phyloP scores from a whole-genome alignment of 2,888 invertebrate species.

The Lymantria dispar region DNA sequence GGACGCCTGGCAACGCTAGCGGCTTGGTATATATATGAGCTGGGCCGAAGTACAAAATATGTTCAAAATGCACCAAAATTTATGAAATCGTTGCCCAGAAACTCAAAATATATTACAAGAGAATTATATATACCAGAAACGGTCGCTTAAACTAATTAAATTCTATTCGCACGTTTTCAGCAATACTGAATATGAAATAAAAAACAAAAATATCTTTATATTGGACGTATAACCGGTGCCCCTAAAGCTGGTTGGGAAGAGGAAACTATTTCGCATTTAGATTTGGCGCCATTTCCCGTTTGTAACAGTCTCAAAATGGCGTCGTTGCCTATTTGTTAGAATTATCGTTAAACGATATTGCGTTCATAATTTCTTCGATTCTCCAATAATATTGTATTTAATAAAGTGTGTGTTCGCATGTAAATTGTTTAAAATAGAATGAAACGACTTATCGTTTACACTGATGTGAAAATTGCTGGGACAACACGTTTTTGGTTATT shows the following conservation, averaged over 20 bases:
- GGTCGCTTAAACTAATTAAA: too few species aligned
- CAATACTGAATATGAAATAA: neutral
- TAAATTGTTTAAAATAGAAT: constrained; percentile 22
- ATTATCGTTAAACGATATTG: constrained; percentile 32
- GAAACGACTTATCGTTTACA: neutral
- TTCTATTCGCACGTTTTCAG: too few species aligned
- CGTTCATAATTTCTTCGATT: constrained; percentile 32
- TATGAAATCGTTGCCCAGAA: too few species aligned
- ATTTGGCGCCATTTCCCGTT: constrained; percentile 44
- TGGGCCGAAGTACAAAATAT: too few species aligned
- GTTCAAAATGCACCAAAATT: too few species aligned
- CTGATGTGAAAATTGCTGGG: neutral
- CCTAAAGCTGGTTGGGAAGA: constrained; percentile 17
- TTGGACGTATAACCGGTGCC: constrained; percentile 7
- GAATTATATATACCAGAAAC: too few species aligned
- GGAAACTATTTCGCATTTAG: constrained; percentile 45
- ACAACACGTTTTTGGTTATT: constrained; percentile 5
- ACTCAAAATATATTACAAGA: too few species aligned
- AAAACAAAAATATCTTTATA: neutral
- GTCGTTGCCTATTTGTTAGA: constrained; percentile 19
- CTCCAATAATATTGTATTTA: constrained; percentile 33
- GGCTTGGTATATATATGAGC: too few species aligned
- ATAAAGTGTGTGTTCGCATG: constrained; percentile 20
- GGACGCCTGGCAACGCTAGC: too few species aligned
- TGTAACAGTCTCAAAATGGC: constrained; percentile 36